phyloP scores from a whole-genome alignment of 2,888 invertebrate species.

The Cybosia mesomella region DNA sequence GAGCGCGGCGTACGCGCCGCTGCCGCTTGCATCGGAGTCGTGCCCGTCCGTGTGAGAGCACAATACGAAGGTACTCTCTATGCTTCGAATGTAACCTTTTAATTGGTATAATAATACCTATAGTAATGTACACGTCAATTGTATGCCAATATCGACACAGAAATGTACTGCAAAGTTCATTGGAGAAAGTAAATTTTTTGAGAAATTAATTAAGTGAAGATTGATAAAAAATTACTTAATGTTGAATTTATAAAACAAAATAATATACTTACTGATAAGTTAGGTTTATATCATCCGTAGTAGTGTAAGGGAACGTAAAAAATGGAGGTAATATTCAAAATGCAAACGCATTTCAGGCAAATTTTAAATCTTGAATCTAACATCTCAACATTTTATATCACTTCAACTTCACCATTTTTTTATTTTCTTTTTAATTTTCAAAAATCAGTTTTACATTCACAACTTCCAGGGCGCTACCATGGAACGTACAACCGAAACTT shows the following conservation, averaged over 20 bases:
- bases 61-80: conserved; percentile 23
- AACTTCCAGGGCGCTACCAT: not conserved
- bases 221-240: no score
- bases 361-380: no score
- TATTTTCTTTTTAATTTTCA: not conserved
- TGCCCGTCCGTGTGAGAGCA: conserved; percentile 25
- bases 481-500: no score
- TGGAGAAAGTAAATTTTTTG: not conserved
- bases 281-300: conserved; percentile 9
- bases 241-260: not conserved
- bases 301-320: not conserved
- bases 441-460: not conserved
- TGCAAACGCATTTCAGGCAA: no score
- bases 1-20: conserved; percentile 53
- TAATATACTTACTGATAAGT: not conserved
- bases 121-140: conserved; percentile 11
- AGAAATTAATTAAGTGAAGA: not conserved
- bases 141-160: conserved; percentile 7
- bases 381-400: no score
- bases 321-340: not conserved
- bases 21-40: conserved; percentile 31
- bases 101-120: conserved; percentile 18
- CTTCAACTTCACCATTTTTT: not conserved
- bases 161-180: not conserved
- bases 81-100: conserved; percentile 25